Evolutionary conservation across 2,797 vertebrate genomes (phyloP), one percentile per base, ranked within the genome.

Genomic region (Takifugu ocellatus): DNA sequence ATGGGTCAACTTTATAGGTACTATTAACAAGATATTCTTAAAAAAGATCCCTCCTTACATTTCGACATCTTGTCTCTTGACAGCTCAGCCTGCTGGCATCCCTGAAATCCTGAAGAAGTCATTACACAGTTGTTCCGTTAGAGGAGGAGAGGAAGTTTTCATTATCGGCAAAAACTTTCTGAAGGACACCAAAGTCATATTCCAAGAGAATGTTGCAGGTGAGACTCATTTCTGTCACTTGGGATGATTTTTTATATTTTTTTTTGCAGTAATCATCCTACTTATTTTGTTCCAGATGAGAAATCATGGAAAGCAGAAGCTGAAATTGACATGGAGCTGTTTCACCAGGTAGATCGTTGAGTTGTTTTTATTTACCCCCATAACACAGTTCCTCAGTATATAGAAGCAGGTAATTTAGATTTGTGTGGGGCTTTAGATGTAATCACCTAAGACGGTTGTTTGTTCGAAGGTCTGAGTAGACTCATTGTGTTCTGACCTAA

Each of bases 131-230:
- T 96, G 94, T 74, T 94, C 95, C 16, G 94, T 94, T 65, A 94
- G 90, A 77, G 97, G 97, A 14, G 96, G 96, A 66, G 94, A 96
- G 68, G 97, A 99, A 71, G 90, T 99, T 64, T 99, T 99, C 77
- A 92, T 99, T 78, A 99, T 99, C 31, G 97, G 97, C 84, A 99
- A 99, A 89, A 99, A 99, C 89, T 99, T 99, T 82, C 92, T 99
- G 11, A 99, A 98, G 90, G 97, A 98, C 91, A 95, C 97, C 66
- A 98, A 98, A 93, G 96, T 99, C 78, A 91, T 98, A 86, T 99
- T 99, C 89, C 96, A 99, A 11, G 96, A 99, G 84, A 97, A 95
- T 63, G 36, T 92, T 72, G 93, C 96, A 53, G 97, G 97, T 99
- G 72, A 66, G 70, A 14, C 36, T 14, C 59, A 10, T 62, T 53